Evolutionary conservation across 1,140 invertebrate species (phyloP).

Genomic region (Scaptodrosophila lebanonensis): DNA sequence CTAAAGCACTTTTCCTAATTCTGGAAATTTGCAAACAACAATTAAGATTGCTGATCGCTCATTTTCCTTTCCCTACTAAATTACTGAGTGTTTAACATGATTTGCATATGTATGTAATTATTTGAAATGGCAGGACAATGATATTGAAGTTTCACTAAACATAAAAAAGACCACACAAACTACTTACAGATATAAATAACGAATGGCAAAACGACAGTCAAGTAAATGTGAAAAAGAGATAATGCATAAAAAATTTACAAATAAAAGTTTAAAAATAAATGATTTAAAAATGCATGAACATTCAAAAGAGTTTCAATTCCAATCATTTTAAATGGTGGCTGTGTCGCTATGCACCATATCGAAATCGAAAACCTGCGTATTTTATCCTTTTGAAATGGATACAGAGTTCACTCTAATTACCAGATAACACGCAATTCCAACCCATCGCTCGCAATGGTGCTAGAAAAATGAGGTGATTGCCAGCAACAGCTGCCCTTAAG

Average conservation of each 20-base stretch:
- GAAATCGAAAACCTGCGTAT: too few relatives aligned
- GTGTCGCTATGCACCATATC: too few relatives aligned
- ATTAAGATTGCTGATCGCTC: too few relatives aligned
- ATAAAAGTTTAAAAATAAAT: constrained; percentile 43
- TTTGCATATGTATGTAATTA: constrained; percentile 74
- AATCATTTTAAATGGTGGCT: constrained; percentile 43
- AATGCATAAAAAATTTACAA: constrained; percentile 38
- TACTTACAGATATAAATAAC: constrained; percentile 24
- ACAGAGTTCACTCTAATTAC: too few relatives aligned
- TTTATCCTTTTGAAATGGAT: too few relatives aligned
- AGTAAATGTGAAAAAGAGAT: constrained; percentile 39
- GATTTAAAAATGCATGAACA: constrained; percentile 64
- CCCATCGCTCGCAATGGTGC: too few relatives aligned
- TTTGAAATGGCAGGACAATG: constrained; percentile 61
- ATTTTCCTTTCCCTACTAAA: constrained; percentile 2
- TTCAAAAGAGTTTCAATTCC: constrained; percentile 71
- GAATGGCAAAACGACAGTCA: constrained; percentile 27
- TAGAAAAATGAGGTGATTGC: too few relatives aligned
- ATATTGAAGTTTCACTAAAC: constrained; percentile 43
- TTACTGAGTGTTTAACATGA: constrained; percentile 69
- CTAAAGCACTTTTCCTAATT: too few relatives aligned
- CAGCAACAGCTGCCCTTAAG: too few relatives aligned
- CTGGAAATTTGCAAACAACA: too few relatives aligned
- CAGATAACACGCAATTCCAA: too few relatives aligned
- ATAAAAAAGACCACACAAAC: constrained; percentile 18